Conservation (phyloP, 1,140 invertebrate species). For the Hyles vespertilio region DNA sequence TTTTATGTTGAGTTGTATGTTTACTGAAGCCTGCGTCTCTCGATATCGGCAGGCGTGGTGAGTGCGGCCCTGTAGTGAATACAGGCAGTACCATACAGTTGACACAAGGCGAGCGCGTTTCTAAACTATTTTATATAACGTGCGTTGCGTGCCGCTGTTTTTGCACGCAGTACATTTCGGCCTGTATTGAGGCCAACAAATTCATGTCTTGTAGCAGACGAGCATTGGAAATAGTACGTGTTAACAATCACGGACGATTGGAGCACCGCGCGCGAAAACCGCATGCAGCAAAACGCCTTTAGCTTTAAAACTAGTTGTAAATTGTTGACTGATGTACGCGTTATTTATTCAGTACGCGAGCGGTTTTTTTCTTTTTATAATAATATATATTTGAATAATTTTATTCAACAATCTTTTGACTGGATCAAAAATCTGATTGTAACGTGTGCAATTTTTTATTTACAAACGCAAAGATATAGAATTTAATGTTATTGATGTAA, state of each 20-base stretch:
- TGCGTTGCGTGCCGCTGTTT: no score
- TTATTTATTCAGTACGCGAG: constrained; percentile 56
- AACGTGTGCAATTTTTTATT: constrained; percentile 41
- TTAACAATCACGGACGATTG: not conserved
- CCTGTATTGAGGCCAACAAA: no score
- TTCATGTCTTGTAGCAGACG: no score
- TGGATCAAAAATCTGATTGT: constrained; percentile 58
- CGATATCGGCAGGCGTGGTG: no score
- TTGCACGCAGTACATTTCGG: no score
- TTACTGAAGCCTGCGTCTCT: no score
- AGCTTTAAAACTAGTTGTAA: constrained; percentile 9
- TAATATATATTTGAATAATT: constrained; percentile 16
- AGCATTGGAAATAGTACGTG: no score
- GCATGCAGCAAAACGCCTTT: not conserved
- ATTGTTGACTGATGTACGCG: constrained; percentile 62
- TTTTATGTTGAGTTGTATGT: no score
- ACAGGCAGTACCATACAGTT: no score
- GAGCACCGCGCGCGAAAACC: not conserved
- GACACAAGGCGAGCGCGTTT: not conserved
- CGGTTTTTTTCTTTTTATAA: constrained; percentile 74
- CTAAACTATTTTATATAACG: constrained; percentile 1
- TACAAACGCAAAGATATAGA: constrained; percentile 24
- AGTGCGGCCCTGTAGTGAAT: no score
- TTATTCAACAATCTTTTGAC: constrained; percentile 44
- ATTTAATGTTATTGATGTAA: constrained; percentile 30